A percentile compares a stretch with the other conserved stretches of the same genome.
Conservation (phyloP, 2,888 invertebrate genomes). For the Cenopis cana region DNA sequence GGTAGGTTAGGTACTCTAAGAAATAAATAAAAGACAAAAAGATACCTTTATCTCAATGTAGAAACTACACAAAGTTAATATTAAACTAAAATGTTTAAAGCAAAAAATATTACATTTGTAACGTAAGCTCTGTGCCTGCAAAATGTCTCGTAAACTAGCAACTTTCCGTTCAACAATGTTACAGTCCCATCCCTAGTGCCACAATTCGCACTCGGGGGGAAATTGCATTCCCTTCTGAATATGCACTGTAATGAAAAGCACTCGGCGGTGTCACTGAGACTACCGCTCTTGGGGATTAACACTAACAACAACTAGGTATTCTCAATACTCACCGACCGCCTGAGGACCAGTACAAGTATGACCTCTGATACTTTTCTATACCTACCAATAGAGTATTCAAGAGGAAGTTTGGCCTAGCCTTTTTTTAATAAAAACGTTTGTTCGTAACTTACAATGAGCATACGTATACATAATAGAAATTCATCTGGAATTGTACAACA, state of each 20-base stretch:
- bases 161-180: constrained; percentile 7
- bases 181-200: constrained; percentile 53
- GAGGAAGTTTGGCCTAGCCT: too few species aligned
- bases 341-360: background rate
- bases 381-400: too few species aligned
- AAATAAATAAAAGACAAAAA: too few species aligned
- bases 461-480: too few species aligned
- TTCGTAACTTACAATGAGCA: too few species aligned
- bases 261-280: constrained; percentile 65
- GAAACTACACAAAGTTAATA: too few species aligned
- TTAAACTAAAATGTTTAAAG: background rate
- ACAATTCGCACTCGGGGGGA: constrained; percentile 60
- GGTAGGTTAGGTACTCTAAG: too few species aligned
- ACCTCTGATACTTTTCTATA: background rate
- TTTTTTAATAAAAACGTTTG: too few species aligned
- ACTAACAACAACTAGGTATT: too few species aligned
- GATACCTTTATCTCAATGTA: too few species aligned
- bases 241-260: constrained; percentile 72
- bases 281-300: constrained; percentile 66
- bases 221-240: constrained; percentile 71
- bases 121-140: background rate
- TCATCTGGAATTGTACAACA: too few species aligned
- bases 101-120: background rate
- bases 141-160: background rate
- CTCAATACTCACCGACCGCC: background rate